A percentile compares a stretch with the other conserved stretches of the same genome.
Conservation (phyloP, 2,888 invertebrate species). For the Drosophila imparisetae region DNA sequence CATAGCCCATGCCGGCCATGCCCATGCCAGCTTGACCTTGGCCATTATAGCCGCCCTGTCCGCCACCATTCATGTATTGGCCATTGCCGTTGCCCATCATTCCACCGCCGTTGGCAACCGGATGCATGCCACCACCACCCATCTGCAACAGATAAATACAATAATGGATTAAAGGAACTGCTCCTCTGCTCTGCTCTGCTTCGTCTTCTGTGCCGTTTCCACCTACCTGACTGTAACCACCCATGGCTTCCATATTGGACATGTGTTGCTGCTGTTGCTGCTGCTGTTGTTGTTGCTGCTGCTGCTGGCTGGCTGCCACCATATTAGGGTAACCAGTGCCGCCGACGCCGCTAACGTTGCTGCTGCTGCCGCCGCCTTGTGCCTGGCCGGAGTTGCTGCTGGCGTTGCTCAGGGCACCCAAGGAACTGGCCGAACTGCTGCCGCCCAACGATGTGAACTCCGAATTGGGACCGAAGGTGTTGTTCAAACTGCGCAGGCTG, state of each 20-base stretch:
- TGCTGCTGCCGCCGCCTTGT: conserved; percentile 15
- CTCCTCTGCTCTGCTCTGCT: neutral
- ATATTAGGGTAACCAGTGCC: conserved; percentile 45
- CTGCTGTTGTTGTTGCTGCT: conserved; percentile 63
- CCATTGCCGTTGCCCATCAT: conserved; percentile 76
- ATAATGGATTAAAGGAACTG: neutral
- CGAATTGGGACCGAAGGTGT: conserved; percentile 84
- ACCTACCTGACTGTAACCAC: conserved; percentile 84
- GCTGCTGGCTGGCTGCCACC: conserved; percentile 78
- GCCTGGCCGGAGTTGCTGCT: conserved; percentile 54
- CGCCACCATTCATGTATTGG: conserved; percentile 83
- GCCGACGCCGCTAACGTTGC: conserved; percentile 6
- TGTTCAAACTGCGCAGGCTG: conserved; percentile 84
- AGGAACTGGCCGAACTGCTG: conserved; percentile 54
- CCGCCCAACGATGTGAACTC: conserved; percentile 81
- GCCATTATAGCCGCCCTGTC: conserved; percentile 72
- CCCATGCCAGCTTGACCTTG: conserved; percentile 74
- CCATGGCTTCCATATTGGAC: conserved; percentile 83
- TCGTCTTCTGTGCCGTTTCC: neutral
- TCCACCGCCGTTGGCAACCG: conserved; percentile 73
- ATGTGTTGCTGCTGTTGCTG: conserved; percentile 72
- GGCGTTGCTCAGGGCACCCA: conserved; percentile 51
- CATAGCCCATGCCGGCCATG: conserved; percentile 81
- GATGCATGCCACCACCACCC: conserved; percentile 83
- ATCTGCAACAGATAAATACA: conserved; percentile 68